Evolutionary conservation across 2,113 vertebrate species (phyloP).

Genomic region (Anser cygnoides): DNA sequence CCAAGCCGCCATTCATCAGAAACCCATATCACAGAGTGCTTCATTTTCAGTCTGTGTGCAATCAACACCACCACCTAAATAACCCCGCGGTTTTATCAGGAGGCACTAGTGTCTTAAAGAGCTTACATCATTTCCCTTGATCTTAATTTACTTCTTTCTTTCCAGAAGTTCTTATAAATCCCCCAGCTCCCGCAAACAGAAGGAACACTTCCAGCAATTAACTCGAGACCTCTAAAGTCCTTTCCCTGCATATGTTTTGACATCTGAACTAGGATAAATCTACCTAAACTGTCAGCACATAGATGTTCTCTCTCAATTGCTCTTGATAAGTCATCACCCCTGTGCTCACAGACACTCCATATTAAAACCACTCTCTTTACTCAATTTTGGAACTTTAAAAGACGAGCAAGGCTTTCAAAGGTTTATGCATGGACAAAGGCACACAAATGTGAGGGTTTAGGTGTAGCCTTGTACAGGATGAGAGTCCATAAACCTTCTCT

Average conservation of each 20-base stretch:
- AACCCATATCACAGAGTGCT: not conserved
- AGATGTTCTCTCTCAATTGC: not conserved
- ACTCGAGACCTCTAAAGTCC: not conserved
- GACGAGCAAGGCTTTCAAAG: not conserved
- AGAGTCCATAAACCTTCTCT: not conserved
- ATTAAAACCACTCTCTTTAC: not conserved
- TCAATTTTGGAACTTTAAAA: not conserved
- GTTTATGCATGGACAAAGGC: not conserved
- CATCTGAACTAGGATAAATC: not conserved
- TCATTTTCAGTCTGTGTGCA: rapidly evolving
- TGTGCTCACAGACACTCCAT: not conserved
- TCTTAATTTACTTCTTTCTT: not conserved
- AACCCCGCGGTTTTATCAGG: not conserved
- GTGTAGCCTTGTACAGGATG: not conserved
- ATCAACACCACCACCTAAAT: not conserved
- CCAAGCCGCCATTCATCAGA: not conserved
- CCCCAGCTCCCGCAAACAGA: not conserved
- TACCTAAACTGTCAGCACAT: not conserved
- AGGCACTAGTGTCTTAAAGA: not conserved
- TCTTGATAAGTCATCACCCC: not conserved
- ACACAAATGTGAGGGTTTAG: rapidly evolving
- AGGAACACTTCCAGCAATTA: not conserved
- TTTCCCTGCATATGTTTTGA: not conserved
- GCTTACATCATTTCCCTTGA: not conserved
- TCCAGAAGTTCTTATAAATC: not conserved